A percentile compares a stretch with the other conserved stretches of the same genome.
Conservation (phyloP, 2,797 vertebrate genomes). For the Sebastes miniatus region DNA sequence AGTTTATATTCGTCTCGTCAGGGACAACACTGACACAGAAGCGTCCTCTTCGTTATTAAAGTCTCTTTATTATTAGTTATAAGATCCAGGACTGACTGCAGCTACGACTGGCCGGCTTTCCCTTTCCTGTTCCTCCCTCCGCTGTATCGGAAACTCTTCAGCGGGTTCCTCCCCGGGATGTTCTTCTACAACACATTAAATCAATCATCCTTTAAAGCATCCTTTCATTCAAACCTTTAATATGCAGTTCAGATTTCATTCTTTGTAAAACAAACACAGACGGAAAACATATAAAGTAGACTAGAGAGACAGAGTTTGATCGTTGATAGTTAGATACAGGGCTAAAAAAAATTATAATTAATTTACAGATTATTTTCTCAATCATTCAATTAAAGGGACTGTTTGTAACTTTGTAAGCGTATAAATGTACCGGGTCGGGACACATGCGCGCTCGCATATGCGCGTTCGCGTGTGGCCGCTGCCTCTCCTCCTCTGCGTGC, state of each 20-base stretch:
- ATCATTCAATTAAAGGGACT: too few relatives aligned
- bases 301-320: neutral
- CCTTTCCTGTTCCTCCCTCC: conserved; percentile 52
- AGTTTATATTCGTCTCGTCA: neutral
- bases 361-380: neutral
- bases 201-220: neutral
- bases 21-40: neutral
- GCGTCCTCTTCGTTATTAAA: neutral
- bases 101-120: conserved; percentile 58
- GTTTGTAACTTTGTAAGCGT: too few relatives aligned
- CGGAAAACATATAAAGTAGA: neutral
- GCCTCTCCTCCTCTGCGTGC: too few relatives aligned
- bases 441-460: too few relatives aligned
- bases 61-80: neutral
- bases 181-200: conserved; percentile 59
- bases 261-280: neutral
- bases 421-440: too few relatives aligned
- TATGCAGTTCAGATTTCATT: neutral
- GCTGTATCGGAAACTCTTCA: conserved; percentile 85
- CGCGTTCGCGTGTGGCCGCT: too few relatives aligned
- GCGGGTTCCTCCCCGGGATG: conserved; percentile 80
- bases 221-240: neutral
- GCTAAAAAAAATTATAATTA: neutral
- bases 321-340: neutral
- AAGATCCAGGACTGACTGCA: neutral